Conservation (phyloP, 2,888 invertebrate species). For the Nemapogon koenigi region DNA sequence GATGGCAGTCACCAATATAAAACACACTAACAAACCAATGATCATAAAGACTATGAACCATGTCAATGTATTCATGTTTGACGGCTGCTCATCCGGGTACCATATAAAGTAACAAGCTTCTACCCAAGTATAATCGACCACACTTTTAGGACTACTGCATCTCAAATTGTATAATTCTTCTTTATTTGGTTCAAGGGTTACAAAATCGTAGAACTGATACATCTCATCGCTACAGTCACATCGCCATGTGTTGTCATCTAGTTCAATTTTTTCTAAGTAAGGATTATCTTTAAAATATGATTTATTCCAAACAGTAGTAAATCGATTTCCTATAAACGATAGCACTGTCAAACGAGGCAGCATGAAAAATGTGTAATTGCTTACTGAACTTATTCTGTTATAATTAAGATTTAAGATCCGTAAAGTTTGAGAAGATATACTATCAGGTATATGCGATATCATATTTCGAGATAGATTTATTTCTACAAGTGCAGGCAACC, state of each 20-base stretch:
- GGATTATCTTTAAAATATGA: constrained; percentile 67
- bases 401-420: constrained; percentile 65
- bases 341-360: constrained; percentile 67
- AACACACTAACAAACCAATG: constrained; percentile 55
- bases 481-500: constrained; percentile 63
- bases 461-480: constrained; percentile 73
- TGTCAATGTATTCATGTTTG: constrained; percentile 58
- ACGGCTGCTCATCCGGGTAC: constrained; percentile 49
- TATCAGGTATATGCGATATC: constrained; percentile 66
- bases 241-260: constrained; percentile 79
- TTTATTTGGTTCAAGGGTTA: constrained; percentile 62
- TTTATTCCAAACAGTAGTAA: constrained; percentile 67
- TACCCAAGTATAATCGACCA: constrained; percentile 72
- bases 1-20: constrained; percentile 60
- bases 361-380: constrained; percentile 68
- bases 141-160: constrained; percentile 70
- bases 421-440: constrained; percentile 66
- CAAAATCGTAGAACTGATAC: constrained; percentile 66
- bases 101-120: constrained; percentile 70
- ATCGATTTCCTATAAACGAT: constrained; percentile 73
- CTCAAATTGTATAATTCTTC: constrained; percentile 57
- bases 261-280: constrained; percentile 62
- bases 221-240: constrained; percentile 75
- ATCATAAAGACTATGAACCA: constrained; percentile 65
- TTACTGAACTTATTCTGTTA: constrained; percentile 67